Evolutionary conservation across 2,888 invertebrate species (phyloP).

Genomic region (Nomada ferruginata): DNA sequence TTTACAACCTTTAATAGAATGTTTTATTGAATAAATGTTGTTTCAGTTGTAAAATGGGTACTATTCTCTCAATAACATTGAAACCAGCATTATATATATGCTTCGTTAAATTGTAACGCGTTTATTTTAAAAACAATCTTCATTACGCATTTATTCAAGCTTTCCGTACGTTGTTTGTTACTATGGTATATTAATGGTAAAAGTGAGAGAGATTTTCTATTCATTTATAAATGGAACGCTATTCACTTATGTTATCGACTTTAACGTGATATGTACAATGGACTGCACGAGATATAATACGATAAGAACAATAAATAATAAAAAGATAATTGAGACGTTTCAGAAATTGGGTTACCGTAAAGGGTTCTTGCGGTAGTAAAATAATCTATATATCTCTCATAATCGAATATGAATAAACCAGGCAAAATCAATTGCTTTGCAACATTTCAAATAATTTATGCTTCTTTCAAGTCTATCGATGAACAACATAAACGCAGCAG

Average conservation of each 20-base stretch:
- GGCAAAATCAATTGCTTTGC: too few relatives aligned
- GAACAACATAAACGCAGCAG: too few relatives aligned
- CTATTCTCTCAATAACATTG: too few relatives aligned
- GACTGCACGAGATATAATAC: constrained; percentile 19
- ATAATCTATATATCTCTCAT: not conserved
- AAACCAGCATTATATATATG: not conserved
- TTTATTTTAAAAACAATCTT: not conserved
- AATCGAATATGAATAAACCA: too few relatives aligned
- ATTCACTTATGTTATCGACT: constrained; percentile 19
- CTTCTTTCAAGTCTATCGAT: too few relatives aligned
- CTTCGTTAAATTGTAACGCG: not conserved
- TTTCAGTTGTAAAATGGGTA: not conserved
- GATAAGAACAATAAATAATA: constrained; percentile 47
- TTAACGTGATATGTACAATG: constrained; percentile 3
- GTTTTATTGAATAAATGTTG: not conserved
- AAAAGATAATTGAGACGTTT: constrained; percentile 18
- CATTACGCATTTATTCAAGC: too few relatives aligned
- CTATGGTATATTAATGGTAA: not conserved
- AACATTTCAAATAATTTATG: too few relatives aligned
- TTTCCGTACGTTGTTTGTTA: not conserved
- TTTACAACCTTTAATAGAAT: not conserved
- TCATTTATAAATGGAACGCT: not conserved
- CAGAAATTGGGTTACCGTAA: constrained; percentile 11
- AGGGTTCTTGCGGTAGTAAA: not conserved
- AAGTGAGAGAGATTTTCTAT: not conserved